Conservation (phyloP, 2,888 invertebrate species). For the Synergus umbraculus region DNA sequence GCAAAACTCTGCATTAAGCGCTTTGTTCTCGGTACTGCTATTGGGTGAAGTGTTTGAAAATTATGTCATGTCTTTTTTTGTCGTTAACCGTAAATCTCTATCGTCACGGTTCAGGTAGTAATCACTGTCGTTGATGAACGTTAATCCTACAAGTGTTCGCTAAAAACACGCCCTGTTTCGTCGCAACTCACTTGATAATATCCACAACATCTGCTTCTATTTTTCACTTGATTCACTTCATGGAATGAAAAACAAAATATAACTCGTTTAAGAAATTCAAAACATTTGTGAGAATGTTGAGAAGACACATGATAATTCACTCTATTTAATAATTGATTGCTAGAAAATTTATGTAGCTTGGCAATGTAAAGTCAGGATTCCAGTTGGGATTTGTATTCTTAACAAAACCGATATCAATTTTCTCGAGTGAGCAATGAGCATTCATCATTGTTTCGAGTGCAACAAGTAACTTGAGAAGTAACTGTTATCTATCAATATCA, state of each 20-base stretch:
- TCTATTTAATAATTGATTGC: not conserved
- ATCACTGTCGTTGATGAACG: slow-evolving; percentile 28
- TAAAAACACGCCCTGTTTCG: not conserved
- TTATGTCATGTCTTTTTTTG: slow-evolving; percentile 7
- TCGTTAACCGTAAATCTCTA: not conserved
- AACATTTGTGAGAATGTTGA: not conserved
- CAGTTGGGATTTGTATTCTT: not conserved
- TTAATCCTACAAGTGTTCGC: slow-evolving; percentile 18
- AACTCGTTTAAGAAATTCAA: too few species aligned
- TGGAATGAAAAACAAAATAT: not conserved
- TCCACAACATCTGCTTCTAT: not conserved
- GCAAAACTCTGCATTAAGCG: not conserved
- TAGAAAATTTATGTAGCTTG: not conserved
- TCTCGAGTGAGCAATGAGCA: slow-evolving; percentile 23
- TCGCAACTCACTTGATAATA: not conserved
- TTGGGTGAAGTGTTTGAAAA: slow-evolving; percentile 2
- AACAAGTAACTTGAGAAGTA: slow-evolving; percentile 27
- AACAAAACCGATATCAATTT: slow-evolving; percentile 27
- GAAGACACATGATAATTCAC: not conserved
- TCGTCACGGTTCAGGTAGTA: slow-evolving; percentile 3
- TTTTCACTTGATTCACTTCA: not conserved
- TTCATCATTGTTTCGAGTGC: slow-evolving; percentile 29
- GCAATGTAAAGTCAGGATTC: not conserved
- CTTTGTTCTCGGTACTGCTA: not conserved
- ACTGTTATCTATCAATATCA: slow-evolving; percentile 12